Evolutionary conservation across 2,113 vertebrate genomes (phyloP).

Genomic region (Silurus meridionalis): DNA sequence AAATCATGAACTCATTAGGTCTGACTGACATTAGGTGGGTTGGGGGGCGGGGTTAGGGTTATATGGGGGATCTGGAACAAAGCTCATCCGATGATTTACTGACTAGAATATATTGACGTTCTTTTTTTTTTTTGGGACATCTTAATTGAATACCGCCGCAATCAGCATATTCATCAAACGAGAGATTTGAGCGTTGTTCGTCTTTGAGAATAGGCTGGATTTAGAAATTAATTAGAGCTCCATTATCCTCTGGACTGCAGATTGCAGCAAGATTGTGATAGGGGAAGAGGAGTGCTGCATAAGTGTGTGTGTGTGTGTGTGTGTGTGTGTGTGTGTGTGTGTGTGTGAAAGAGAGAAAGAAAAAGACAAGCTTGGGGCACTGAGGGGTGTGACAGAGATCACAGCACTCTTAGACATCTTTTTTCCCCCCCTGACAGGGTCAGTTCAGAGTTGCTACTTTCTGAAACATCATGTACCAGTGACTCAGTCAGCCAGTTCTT

Average conservation of each 20-base stretch:
- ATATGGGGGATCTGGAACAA: conserved; percentile 35
- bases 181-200: conserved; percentile 50
- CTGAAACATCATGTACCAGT: background rate
- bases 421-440: conserved; percentile 20
- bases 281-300: conserved; percentile 26
- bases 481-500: background rate
- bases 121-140: conserved; percentile 34
- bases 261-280: conserved; percentile 15
- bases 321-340: background rate
- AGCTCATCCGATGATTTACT: conserved; percentile 47
- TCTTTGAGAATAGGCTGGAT: conserved; percentile 56
- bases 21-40: conserved; percentile 14
- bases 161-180: conserved; percentile 57
- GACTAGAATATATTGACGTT: conserved; percentile 39
- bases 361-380: background rate
- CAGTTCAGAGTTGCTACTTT: conserved; percentile 20
- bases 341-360: conserved; percentile 10
- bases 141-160: conserved; percentile 57
- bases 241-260: conserved; percentile 50
- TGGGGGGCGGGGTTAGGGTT: too few species aligned
- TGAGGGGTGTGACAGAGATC: conserved; percentile 13
- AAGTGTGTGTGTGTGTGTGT: background rate
- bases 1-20: conserved; percentile 51
- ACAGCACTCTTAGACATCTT: conserved; percentile 19
- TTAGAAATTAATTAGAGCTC: conserved; percentile 61